These are phyloP conservation scores for Apis dorsata DNA, from an alignment of 1,140 invertebrate genomes.

Conservation along the genomic window DNA sequence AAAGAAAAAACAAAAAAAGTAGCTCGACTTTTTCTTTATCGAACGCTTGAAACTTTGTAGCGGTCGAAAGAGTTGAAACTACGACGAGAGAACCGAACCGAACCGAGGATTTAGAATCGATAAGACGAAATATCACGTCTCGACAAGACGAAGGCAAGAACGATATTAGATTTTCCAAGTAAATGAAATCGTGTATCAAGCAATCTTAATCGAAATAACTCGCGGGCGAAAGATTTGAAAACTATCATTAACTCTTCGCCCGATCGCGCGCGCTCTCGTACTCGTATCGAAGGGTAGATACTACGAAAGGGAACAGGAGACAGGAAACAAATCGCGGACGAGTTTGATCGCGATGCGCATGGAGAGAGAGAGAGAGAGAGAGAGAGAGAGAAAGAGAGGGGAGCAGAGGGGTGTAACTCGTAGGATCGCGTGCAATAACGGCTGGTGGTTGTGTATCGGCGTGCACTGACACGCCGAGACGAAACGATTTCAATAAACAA, in stretches of 20 bases:
- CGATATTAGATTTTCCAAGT: too few relatives aligned
- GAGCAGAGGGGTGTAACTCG: neutral
- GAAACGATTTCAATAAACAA: conserved; percentile 48
- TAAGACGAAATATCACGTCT: neutral
- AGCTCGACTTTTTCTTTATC: neutral
- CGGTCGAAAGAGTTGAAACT: neutral
- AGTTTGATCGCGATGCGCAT: conserved; percentile 20
- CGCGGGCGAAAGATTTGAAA: too few relatives aligned
- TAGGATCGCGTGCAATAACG: conserved; percentile 26
- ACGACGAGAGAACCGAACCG: too few relatives aligned
- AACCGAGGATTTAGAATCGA: neutral
- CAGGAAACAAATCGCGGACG: conserved; percentile 25
- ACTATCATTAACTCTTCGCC: too few relatives aligned
- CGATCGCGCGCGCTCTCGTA: too few relatives aligned
- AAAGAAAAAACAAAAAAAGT: neutral
- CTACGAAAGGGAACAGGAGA: too few relatives aligned
- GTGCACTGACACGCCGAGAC: conserved; percentile 30
- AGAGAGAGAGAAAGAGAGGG: neutral
- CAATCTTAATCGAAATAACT: too few relatives aligned
- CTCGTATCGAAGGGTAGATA: too few relatives aligned
- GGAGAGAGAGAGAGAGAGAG: neutral
- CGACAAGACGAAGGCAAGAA: too few relatives aligned
- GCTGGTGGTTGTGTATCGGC: neutral
- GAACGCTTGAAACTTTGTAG: neutral
- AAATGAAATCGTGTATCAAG: too few relatives aligned